A percentile compares a stretch with the other conserved stretches of the same genome.
Evolutionary conservation across 2,797 vertebrate genomes (phyloP).

Genomic region (Acipenser ruthenus): DNA sequence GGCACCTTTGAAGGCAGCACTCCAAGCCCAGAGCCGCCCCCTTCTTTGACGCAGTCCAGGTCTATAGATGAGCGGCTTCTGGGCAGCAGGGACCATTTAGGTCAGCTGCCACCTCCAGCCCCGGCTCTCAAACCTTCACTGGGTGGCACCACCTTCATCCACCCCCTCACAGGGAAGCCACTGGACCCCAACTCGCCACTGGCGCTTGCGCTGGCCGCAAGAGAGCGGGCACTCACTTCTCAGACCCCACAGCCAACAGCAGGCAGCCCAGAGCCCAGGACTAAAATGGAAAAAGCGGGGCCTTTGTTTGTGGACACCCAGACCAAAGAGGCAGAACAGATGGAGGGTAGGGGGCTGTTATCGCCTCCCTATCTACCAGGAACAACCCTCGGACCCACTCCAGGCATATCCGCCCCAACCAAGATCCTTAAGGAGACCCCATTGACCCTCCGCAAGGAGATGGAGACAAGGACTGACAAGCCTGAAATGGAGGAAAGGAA

Average conservation of each 20-base stretch:
- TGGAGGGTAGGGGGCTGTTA: conserved; percentile 55
- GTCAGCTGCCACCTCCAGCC: conserved; percentile 87
- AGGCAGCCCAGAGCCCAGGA: conserved; percentile 83
- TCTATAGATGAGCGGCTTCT: conserved; percentile 90
- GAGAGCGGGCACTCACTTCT: conserved; percentile 88
- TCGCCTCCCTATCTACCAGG: conserved; percentile 71
- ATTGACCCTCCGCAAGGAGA: conserved; percentile 68
- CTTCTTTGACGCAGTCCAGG: conserved; percentile 86
- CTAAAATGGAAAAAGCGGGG: conserved; percentile 69
- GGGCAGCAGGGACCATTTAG: conserved; percentile 67
- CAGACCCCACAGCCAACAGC: conserved; percentile 84
- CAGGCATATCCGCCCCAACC: conserved; percentile 49
- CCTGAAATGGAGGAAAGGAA: conserved; percentile 73
- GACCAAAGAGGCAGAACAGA: conserved; percentile 81
- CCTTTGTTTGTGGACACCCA: conserved; percentile 84
- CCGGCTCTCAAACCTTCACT: conserved; percentile 77
- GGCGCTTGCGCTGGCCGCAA: conserved; percentile 97
- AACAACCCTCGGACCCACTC: conserved; percentile 53
- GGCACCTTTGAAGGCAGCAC: conserved; percentile 84
- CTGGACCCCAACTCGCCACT: conserved; percentile 93
- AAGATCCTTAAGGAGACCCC: conserved; percentile 77
- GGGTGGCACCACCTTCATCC: conserved; percentile 90
- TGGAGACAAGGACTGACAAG: conserved; percentile 53
- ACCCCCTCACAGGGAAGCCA: conserved; percentile 93
- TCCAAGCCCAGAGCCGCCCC: conserved; percentile 65